These are phyloP conservation scores for Mamestra brassicae DNA, from an alignment of 2,888 invertebrate species.

Conservation along the genomic window DNA sequence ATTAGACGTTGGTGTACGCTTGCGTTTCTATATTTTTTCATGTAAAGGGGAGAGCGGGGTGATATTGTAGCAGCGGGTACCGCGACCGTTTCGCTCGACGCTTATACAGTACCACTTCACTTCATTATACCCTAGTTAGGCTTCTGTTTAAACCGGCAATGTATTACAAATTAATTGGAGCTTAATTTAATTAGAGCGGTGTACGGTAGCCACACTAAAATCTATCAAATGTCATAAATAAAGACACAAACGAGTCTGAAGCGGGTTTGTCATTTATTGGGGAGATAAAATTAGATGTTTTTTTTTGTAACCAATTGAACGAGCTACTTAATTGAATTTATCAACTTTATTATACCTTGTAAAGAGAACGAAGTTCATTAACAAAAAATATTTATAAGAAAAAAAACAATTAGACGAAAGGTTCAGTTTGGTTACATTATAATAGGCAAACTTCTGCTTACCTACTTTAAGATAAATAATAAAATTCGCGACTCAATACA, in stretches of 20 bases:
- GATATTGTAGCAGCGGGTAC: slow-evolving; percentile 29
- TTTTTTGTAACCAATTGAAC: slow-evolving; percentile 53
- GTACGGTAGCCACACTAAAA: slow-evolving; percentile 55
- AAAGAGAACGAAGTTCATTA: slow-evolving; percentile 23
- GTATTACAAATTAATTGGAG: slow-evolving; percentile 46
- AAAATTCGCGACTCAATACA: slow-evolving; percentile 61
- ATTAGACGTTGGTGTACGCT: slow-evolving; percentile 88
- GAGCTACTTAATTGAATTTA: slow-evolving; percentile 64
- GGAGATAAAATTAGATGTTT: slow-evolving; percentile 62
- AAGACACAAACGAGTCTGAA: slow-evolving; percentile 60
- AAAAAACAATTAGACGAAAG: not conserved
- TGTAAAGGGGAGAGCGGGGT: slow-evolving; percentile 64
- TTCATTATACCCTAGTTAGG: slow-evolving; percentile 30
- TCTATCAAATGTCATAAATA: slow-evolving; percentile 64
- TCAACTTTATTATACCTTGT: slow-evolving; percentile 57
- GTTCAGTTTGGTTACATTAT: too few species aligned
- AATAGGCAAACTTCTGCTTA: not conserved
- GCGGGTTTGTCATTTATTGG: slow-evolving; percentile 58
- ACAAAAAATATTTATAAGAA: not conserved
- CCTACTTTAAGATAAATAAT: slow-evolving; percentile 31
- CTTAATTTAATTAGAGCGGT: slow-evolving; percentile 34
- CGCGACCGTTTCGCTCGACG: slow-evolving; percentile 35
- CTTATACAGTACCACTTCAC: slow-evolving; percentile 45
- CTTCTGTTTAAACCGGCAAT: slow-evolving; percentile 36
- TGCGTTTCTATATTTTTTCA: slow-evolving; percentile 78